These are phyloP conservation scores for Leptinotarsa tumamoca DNA, from an alignment of 2,888 invertebrate genomes.

Conservation along the genomic window DNA sequence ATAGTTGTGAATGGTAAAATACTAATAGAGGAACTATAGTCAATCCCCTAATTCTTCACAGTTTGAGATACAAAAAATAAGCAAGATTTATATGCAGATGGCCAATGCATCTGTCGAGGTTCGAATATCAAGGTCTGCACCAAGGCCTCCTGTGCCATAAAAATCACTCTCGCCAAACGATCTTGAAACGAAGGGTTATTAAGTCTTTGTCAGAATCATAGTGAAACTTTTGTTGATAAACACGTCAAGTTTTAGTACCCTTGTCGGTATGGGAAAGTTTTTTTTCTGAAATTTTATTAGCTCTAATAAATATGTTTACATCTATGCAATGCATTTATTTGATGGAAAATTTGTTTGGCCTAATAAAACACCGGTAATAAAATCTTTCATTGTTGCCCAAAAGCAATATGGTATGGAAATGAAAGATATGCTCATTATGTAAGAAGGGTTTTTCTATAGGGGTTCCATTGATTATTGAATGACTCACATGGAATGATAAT, in stretches of 20 bases:
- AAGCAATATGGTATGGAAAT: slow-evolving; percentile 17
- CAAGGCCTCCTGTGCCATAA: slow-evolving; percentile 41
- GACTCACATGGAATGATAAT: slow-evolving; percentile 32
- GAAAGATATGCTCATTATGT: slow-evolving; percentile 12
- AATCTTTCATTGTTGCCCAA: slow-evolving; percentile 31
- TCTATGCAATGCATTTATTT: slow-evolving; percentile 48
- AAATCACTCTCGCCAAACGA: slow-evolving; percentile 39
- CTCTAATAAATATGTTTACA: slow-evolving; percentile 51
- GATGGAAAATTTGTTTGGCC: slow-evolving; percentile 52
- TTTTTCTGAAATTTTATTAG: slow-evolving; percentile 40
- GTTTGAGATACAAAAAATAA: neutral
- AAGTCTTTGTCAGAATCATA: slow-evolving; percentile 39
- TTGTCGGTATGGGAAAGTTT: slow-evolving; percentile 36
- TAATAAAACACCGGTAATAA: slow-evolving; percentile 35
- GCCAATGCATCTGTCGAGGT: slow-evolving; percentile 29
- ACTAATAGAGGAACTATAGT: neutral
- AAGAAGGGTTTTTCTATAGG: neutral
- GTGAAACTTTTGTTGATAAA: slow-evolving; percentile 52
- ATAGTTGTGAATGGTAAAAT: neutral
- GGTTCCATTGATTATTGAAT: slow-evolving; percentile 23
- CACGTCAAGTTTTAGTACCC: slow-evolving; percentile 49
- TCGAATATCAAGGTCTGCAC: slow-evolving; percentile 34
- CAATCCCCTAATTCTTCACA: neutral
- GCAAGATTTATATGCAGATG: slow-evolving; percentile 37
- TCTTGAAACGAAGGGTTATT: slow-evolving; percentile 44